Percentiles rank a stretch among this genome's conserved stretches.
These are phyloP conservation scores for Phyllostomus hastatus DNA, from an alignment of 2,113 vertebrate genomes.

Conservation along the genomic window DNA sequence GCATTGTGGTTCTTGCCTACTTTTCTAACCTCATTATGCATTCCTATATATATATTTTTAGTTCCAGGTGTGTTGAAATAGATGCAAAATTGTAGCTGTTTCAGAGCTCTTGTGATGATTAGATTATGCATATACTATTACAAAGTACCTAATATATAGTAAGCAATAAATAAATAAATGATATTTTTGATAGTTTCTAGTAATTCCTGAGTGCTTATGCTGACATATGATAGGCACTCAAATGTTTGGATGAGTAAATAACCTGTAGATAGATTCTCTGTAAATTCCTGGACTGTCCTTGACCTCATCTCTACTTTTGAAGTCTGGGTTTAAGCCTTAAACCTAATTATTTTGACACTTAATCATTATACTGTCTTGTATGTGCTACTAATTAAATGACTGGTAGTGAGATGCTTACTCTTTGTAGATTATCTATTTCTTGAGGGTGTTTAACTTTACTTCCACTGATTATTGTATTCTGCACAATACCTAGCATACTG, in stretches of 20 bases:
- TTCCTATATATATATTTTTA: background rate
- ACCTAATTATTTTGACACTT: constrained; percentile 14
- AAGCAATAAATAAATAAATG: background rate
- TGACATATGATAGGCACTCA: background rate
- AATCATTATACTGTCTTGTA: background rate
- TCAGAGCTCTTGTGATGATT: background rate
- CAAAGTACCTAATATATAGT: background rate
- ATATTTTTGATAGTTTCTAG: background rate
- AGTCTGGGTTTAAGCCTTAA: background rate
- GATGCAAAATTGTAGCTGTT: background rate
- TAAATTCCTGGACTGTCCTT: background rate
- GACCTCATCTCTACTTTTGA: background rate
- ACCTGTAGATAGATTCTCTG: background rate
- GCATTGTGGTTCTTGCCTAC: background rate
- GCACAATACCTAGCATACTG: background rate
- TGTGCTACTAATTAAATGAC: constrained; percentile 7
- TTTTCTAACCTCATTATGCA: background rate
- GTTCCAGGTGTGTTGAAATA: background rate
- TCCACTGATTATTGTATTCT: background rate
- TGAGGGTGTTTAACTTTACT: background rate
- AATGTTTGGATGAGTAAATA: background rate
- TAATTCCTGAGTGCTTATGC: background rate
- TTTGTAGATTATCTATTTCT: background rate
- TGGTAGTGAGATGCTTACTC: background rate
- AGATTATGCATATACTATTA: background rate